phyloP scores from a whole-genome alignment of 2,888 invertebrate genomes.

The Lacanobia wlatinum region DNA sequence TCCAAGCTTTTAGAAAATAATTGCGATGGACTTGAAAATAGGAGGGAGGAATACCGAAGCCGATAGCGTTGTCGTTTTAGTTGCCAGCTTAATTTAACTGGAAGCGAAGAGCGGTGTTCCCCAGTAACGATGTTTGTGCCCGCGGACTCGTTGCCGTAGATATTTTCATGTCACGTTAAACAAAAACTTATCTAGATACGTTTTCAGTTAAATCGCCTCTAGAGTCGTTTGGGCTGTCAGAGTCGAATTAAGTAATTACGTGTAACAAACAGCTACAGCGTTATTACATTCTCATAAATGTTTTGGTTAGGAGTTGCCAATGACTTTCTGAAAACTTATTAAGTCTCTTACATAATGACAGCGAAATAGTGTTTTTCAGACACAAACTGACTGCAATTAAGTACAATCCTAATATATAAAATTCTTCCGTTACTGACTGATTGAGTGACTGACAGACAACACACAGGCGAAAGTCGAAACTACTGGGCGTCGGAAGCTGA shows the following conservation, averaged over 20 bases:
- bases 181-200: slow-evolving; percentile 12
- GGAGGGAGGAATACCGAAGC: neutral
- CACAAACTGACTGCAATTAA: slow-evolving; percentile 34
- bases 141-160: neutral
- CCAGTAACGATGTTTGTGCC: slow-evolving; percentile 6
- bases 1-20: neutral
- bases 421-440: no score
- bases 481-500: no score
- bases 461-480: no score
- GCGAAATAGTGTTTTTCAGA: slow-evolving; percentile 7
- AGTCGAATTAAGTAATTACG: neutral
- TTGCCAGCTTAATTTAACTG: slow-evolving; percentile 13
- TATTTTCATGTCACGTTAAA: slow-evolving; percentile 6
- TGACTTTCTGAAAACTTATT: neutral
- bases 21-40: neutral
- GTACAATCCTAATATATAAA: no score
- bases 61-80: slow-evolving; percentile 2
- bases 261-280: neutral
- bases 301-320: neutral
- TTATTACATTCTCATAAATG: neutral
- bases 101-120: neutral
- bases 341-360: neutral
- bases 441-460: no score
- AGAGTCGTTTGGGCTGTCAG: neutral
- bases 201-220: slow-evolving; percentile 4